Percentiles rank a stretch among this genome's conserved stretches.
phyloP scores from a whole-genome alignment of 1,140 invertebrate genomes.

The Ectropis grisescens region DNA sequence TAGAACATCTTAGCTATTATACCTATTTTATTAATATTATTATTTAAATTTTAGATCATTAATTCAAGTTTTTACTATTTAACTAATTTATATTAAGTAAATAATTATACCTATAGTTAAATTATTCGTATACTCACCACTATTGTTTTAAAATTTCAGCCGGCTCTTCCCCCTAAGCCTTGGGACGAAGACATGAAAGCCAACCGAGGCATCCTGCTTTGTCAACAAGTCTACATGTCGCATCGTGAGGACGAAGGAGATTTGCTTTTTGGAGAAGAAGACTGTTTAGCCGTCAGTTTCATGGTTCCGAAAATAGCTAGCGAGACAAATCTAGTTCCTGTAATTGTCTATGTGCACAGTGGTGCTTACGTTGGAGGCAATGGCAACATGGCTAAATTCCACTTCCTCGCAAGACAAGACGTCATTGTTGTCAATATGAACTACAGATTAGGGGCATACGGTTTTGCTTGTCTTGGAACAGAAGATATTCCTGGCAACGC shows the following conservation, averaged over 20 bases:
- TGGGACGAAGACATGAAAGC: conserved; percentile 31
- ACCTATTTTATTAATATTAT: too few relatives aligned
- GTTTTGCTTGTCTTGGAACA: conserved; percentile 72
- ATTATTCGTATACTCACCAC: too few relatives aligned
- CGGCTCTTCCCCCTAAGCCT: conserved; percentile 35
- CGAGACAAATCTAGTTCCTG: conserved; percentile 41
- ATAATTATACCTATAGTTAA: too few relatives aligned
- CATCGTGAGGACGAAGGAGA: conserved; percentile 27
- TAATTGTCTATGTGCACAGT: conserved; percentile 52
- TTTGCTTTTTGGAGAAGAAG: conserved; percentile 37
- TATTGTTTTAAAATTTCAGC: conserved; percentile 23
- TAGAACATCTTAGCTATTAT: too few relatives aligned
- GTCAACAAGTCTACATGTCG: conserved; percentile 38
- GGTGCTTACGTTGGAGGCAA: conserved; percentile 50
- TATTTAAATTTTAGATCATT: too few relatives aligned
- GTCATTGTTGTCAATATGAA: conserved; percentile 48
- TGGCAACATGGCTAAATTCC: conserved; percentile 41
- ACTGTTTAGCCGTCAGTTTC: conserved; percentile 42
- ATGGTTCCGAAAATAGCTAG: conserved; percentile 34
- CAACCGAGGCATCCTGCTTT: conserved; percentile 21
- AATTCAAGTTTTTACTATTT: too few relatives aligned
- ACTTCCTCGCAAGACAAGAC: conserved; percentile 40
- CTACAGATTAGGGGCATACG: conserved; percentile 57
- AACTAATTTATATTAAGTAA: too few relatives aligned
- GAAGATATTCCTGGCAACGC: conserved; percentile 73